Evolutionary conservation across 2,113 vertebrate species (phyloP).

Genomic region (Saguinus midas): DNA sequence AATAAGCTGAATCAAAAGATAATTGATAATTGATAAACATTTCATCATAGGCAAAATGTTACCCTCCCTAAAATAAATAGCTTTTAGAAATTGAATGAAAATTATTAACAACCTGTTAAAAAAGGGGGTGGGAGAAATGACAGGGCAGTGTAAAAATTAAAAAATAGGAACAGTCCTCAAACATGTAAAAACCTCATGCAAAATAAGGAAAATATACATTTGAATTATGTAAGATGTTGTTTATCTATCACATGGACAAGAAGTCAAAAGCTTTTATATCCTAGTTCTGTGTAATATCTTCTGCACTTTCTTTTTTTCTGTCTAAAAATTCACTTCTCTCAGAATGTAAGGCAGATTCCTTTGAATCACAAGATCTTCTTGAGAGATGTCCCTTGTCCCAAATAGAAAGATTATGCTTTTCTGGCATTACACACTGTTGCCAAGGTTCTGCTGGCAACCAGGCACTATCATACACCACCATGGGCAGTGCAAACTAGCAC

Average conservation of each 20-base stretch:
- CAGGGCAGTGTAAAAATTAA: neutral
- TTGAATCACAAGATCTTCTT: neutral
- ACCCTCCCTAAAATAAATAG: conserved; percentile 21
- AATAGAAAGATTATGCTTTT: neutral
- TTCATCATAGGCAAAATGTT: neutral
- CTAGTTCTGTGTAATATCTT: neutral
- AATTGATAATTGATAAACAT: conserved; percentile 23
- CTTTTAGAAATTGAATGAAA: conserved; percentile 35
- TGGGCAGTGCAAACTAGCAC: neutral
- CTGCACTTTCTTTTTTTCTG: neutral
- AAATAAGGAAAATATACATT: conserved; percentile 11
- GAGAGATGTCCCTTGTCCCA: neutral
- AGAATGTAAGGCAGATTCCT: neutral
- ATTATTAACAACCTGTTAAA: neutral
- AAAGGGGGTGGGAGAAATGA: neutral
- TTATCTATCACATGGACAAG: neutral
- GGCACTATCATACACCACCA: neutral
- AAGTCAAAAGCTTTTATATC: neutral
- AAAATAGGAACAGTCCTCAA: neutral
- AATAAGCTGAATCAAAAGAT: conserved; percentile 28
- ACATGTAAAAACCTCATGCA: neutral
- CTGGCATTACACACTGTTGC: neutral
- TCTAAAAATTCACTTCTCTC: conserved; percentile 1
- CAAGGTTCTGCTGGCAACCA: neutral
- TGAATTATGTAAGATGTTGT: neutral